phyloP scores from a whole-genome alignment of 1,140 invertebrate genomes.

The Drosophila nigromelanica region DNA sequence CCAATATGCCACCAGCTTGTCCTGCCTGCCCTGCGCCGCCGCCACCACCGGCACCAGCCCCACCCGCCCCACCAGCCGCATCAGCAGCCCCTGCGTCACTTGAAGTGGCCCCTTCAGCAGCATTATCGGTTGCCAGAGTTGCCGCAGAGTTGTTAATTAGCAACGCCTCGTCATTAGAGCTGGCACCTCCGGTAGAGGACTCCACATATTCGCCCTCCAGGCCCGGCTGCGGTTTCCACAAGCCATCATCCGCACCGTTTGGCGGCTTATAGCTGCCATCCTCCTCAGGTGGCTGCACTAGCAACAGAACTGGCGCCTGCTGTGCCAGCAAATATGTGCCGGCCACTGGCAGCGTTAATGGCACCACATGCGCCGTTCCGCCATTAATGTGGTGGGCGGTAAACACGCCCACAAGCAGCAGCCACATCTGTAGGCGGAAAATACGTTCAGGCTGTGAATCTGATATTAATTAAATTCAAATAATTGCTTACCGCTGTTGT shows the following conservation, averaged over 20 bases:
- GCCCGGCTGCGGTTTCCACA: slow-evolving; percentile 59
- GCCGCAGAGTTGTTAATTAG: background rate
- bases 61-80: slow-evolving; percentile 9
- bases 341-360: slow-evolving; percentile 21
- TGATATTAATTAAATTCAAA: background rate
- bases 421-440: slow-evolving; percentile 27
- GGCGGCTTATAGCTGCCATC: slow-evolving; percentile 70
- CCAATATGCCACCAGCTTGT: slow-evolving; percentile 44
- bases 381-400: slow-evolving; percentile 23
- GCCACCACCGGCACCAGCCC: slow-evolving; percentile 36
- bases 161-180: background rate
- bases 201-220: slow-evolving; percentile 60
- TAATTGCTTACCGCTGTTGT: slow-evolving; percentile 50
- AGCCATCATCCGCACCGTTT: slow-evolving; percentile 45
- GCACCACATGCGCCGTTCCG: slow-evolving; percentile 38
- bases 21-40: slow-evolving; percentile 48
- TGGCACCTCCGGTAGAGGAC: slow-evolving; percentile 17
- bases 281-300: slow-evolving; percentile 62
- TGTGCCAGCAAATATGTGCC: slow-evolving; percentile 61
- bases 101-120: background rate
- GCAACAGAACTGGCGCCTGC: slow-evolving; percentile 20
- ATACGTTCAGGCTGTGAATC: slow-evolving; percentile 5
- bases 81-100: background rate
- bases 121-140: background rate
- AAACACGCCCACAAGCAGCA: slow-evolving; percentile 44